Conservation (phyloP, 2,797 vertebrate species). For the Brachyalestes nurse region DNA sequence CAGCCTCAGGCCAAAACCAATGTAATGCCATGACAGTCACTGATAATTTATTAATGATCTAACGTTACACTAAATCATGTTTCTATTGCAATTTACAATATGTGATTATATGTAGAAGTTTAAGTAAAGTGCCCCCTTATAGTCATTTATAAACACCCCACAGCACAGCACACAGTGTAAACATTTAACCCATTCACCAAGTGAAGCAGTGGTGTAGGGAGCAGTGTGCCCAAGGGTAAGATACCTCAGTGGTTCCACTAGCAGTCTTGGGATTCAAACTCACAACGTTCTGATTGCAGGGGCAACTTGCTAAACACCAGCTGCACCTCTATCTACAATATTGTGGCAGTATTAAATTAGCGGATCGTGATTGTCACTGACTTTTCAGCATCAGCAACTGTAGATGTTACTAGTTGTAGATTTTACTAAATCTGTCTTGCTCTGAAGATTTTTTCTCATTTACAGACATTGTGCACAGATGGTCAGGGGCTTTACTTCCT, state of each 20-base stretch:
- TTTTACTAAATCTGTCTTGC: neutral
- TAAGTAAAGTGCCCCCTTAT: too few species aligned
- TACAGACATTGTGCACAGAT: neutral
- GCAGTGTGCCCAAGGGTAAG: too few species aligned
- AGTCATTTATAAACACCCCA: too few species aligned
- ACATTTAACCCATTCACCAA: too few species aligned
- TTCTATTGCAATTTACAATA: neutral
- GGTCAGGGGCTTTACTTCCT: conserved; percentile 24
- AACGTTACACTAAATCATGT: neutral
- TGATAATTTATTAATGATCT: neutral
- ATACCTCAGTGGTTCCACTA: too few species aligned
- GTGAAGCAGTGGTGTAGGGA: too few species aligned
- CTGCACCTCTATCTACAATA: too few species aligned
- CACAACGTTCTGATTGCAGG: too few species aligned
- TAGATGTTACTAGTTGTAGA: neutral
- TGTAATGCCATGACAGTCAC: neutral
- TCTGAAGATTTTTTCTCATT: neutral
- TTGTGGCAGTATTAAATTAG: neutral
- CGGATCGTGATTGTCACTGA: neutral
- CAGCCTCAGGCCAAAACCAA: conserved; percentile 11
- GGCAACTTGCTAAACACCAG: too few species aligned
- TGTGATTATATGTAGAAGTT: neutral
- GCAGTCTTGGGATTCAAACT: too few species aligned
- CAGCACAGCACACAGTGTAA: too few species aligned
- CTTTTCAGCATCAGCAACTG: neutral